Conservation (phyloP, 2,888 invertebrate genomes). For the Galerucella pusilla region DNA sequence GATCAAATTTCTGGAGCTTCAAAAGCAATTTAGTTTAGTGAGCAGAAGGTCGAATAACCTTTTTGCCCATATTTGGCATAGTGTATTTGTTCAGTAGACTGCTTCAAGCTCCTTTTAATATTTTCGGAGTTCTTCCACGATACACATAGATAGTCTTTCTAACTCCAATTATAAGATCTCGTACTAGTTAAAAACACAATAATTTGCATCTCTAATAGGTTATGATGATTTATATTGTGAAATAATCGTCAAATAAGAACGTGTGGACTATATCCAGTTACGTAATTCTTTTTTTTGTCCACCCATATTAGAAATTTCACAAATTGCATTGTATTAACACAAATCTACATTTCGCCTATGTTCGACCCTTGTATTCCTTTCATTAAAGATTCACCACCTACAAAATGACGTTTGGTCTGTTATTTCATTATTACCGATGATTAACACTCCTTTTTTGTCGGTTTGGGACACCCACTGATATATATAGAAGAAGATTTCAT, state of each 20-base stretch:
- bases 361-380: conserved; percentile 20
- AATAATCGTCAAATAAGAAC: neutral
- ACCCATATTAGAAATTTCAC: neutral
- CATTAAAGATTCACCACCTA: conserved; percentile 27
- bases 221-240: neutral
- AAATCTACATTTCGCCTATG: conserved; percentile 18
- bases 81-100: no score
- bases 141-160: no score
- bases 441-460: conserved; percentile 30
- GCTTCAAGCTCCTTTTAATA: no score
- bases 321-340: neutral
- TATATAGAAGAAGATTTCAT: conserved; percentile 18
- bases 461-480: conserved; percentile 27
- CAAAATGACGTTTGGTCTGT: conserved; percentile 25
- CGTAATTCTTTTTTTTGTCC: neutral
- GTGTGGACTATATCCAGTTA: neutral
- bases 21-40: no score
- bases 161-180: no score
- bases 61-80: no score
- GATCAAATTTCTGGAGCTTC: no score
- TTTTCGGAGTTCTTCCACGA: no score
- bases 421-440: conserved; percentile 27
- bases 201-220: neutral
- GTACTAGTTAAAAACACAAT: neutral
- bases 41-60: no score